Percentiles rank a stretch among this genome's conserved stretches.
Conservation (phyloP, 2,113 vertebrate genomes). For the Salminus brasiliensis region DNA sequence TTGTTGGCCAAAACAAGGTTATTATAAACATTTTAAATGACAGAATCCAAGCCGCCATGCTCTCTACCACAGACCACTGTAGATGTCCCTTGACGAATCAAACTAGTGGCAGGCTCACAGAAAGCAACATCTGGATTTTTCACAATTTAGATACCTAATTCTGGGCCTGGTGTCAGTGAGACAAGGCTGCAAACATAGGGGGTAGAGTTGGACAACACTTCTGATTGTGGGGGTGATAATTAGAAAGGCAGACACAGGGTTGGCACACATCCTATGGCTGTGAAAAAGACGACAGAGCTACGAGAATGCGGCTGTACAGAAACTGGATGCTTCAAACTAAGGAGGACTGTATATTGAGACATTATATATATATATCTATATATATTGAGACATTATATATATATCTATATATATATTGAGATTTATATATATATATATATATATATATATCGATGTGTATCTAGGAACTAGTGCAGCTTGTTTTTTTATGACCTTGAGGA, state of each 20-base stretch:
- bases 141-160: neutral
- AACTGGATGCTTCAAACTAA: neutral
- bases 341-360: neutral
- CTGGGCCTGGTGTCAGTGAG: neutral
- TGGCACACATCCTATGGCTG: neutral
- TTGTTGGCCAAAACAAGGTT: no score
- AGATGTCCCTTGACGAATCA: neutral
- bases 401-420: no score
- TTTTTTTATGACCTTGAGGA: neutral
- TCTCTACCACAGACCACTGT: neutral
- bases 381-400: no score
- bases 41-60: neutral
- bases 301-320: neutral
- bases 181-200: neutral
- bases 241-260: neutral
- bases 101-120: neutral
- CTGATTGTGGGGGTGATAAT: neutral
- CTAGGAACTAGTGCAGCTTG: neutral
- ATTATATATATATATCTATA: no score
- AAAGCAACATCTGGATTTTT: slow-evolving; percentile 35
- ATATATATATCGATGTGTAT: no score
- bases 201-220: neutral
- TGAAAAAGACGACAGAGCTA: neutral
- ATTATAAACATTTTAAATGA: neutral
- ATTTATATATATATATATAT: no score